phyloP scores from a whole-genome alignment of 2,113 vertebrate genomes.

The Entomyzon cyanotis region DNA sequence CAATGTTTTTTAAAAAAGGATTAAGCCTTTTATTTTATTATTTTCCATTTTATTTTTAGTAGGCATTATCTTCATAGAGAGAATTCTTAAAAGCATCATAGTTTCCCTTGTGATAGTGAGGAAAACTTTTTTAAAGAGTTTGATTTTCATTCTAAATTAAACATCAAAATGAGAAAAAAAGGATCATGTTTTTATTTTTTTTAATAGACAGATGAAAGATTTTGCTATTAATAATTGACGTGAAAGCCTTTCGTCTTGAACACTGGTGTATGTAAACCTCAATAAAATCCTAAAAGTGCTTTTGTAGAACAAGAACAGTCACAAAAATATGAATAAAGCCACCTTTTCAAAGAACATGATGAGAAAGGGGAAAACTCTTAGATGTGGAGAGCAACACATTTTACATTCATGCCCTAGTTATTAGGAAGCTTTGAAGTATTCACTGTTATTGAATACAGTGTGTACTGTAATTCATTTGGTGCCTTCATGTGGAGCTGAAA shows the following conservation, averaged over 20 bases:
- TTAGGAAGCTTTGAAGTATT: constrained; percentile 65
- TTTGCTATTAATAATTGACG: constrained; percentile 73
- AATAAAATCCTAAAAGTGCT: constrained; percentile 69
- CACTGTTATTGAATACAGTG: constrained; percentile 56
- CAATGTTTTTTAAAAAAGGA: neutral
- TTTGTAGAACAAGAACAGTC: constrained; percentile 73
- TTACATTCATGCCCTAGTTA: constrained; percentile 70
- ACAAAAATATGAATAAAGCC: constrained; percentile 68
- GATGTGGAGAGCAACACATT: constrained; percentile 68
- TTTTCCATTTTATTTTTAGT: constrained; percentile 57
- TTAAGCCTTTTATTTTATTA: constrained; percentile 42
- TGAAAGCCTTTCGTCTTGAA: constrained; percentile 69
- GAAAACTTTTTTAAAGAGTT: constrained; percentile 62
- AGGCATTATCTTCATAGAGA: constrained; percentile 60
- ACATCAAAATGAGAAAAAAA: constrained; percentile 60
- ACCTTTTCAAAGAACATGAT: constrained; percentile 69
- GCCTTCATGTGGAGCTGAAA: constrained; percentile 52
- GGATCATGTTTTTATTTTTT: constrained; percentile 70
- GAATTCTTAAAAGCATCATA: constrained; percentile 53
- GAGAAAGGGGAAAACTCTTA: constrained; percentile 64
- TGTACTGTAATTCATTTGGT: constrained; percentile 55
- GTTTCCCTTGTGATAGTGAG: constrained; percentile 61
- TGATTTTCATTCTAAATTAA: constrained; percentile 74
- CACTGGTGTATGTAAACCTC: constrained; percentile 68
- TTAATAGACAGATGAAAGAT: constrained; percentile 70